A percentile compares a stretch with the other conserved stretches of the same genome.
These are phyloP conservation scores for Caenorhabditis afra DNA, from an alignment of 2,888 invertebrate genomes.

Conservation along the genomic window DNA sequence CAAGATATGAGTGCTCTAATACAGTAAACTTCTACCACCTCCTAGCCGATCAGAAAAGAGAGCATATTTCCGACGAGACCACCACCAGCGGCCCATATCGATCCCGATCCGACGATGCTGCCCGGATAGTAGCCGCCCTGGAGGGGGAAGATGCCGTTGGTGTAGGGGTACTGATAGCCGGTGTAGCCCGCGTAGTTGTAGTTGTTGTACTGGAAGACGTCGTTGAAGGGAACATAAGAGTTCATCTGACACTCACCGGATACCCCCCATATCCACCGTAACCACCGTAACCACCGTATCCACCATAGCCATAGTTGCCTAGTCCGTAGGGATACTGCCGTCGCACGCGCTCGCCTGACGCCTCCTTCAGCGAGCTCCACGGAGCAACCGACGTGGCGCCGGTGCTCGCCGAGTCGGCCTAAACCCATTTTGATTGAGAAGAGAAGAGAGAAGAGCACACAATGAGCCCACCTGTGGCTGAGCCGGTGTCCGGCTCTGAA, in stretches of 20 bases:
- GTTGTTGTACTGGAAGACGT: constrained; percentile 15
- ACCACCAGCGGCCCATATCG: constrained; percentile 58
- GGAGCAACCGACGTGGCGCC: constrained; percentile 6
- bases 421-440: not conserved
- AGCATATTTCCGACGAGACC: constrained; percentile 61
- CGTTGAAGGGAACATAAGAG: no score
- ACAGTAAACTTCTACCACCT: no score
- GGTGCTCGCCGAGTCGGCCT: not conserved
- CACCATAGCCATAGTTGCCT: constrained; percentile 28
- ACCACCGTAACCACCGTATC: constrained; percentile 43
- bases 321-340: constrained; percentile 53
- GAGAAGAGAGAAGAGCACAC: no score
- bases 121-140: constrained; percentile 60
- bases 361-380: constrained; percentile 26
- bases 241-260: constrained; percentile 31
- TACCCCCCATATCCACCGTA: constrained; percentile 31
- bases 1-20: no score
- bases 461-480: no score
- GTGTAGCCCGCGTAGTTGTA: constrained; percentile 30
- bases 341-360: constrained; percentile 37
- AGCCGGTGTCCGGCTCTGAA: not conserved
- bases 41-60: constrained; percentile 55
- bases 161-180: constrained; percentile 46
- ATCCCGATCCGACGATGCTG: constrained; percentile 58
- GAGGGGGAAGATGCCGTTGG: constrained; percentile 52